phyloP scores from a whole-genome alignment of 64 coral and sea anemone genomes.

The Orbicella faveolata region DNA sequence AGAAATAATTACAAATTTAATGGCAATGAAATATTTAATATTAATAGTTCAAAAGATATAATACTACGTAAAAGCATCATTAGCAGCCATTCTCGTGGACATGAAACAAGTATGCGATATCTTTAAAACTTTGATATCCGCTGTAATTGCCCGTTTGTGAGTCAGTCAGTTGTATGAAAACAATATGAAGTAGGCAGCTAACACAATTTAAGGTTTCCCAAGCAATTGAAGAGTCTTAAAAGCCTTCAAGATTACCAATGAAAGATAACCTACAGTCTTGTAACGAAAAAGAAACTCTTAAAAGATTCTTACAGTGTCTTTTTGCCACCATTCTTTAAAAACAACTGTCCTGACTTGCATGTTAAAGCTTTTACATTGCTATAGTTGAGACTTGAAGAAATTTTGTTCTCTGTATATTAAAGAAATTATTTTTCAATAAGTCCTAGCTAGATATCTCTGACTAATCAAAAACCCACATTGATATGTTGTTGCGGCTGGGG shows the following conservation, averaged over 20 bases:
- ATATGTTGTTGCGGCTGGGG: constrained; percentile 73
- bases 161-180: not conserved
- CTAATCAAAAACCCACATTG: constrained; percentile 79
- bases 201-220: not conserved
- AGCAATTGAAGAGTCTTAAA: no score
- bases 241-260: no score
- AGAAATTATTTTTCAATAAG: constrained; percentile 16
- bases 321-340: not conserved
- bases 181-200: not conserved
- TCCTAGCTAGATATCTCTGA: constrained; percentile 22
- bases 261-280: not conserved
- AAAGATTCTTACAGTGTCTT: not conserved
- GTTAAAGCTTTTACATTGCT: not conserved
- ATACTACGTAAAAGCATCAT: not conserved
- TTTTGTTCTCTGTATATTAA: constrained; percentile 28
- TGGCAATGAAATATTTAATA: constrained; percentile 45
- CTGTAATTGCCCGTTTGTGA: not conserved
- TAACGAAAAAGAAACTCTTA: not conserved
- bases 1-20: constrained; percentile 14
- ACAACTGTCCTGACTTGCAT: not conserved
- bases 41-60: not conserved
- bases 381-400: not conserved
- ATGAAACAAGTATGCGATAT: not conserved
- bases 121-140: not conserved
- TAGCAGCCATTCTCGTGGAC: not conserved